Evolutionary conservation across 2,113 vertebrate genomes (phyloP).

Genomic region (Aplodontia rufa): DNA sequence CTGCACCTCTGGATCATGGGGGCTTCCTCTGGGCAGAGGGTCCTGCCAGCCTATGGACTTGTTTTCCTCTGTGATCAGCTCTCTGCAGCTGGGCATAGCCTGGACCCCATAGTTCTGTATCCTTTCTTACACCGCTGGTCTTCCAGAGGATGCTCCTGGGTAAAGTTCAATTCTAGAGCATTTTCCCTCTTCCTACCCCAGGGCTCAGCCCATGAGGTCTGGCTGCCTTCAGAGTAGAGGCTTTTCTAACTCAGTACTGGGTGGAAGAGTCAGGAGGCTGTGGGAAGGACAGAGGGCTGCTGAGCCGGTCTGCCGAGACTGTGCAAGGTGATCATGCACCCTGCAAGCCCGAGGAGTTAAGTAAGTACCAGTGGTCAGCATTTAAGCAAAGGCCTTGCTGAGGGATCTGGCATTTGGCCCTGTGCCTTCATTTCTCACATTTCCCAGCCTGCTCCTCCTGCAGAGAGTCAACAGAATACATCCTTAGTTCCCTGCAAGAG

Average conservation of each 20-base stretch:
- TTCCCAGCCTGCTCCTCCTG: background rate
- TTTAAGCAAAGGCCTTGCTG: background rate
- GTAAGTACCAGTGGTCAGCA: fast-evolving
- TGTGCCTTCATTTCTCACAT: background rate
- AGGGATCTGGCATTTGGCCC: background rate
- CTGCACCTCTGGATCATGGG: background rate
- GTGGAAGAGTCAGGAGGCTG: background rate
- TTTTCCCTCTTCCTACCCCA: background rate
- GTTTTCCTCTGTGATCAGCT: background rate
- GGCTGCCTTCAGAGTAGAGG: background rate
- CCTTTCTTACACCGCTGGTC: fast-evolving
- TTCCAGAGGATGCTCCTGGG: background rate
- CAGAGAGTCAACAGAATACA: fast-evolving
- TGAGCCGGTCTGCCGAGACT: background rate
- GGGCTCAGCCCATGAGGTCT: background rate
- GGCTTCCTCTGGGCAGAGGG: background rate
- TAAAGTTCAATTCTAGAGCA: background rate
- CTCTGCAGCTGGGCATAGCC: background rate
- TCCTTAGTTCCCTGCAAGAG: background rate
- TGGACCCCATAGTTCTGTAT: fast-evolving
- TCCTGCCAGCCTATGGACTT: background rate
- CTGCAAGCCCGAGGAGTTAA: background rate
- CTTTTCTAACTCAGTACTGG: background rate
- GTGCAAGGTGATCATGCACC: background rate
- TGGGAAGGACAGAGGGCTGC: background rate